These are phyloP conservation scores for Otus sunia DNA, from an alignment of 2,113 vertebrate genomes.

Conservation along the genomic window DNA sequence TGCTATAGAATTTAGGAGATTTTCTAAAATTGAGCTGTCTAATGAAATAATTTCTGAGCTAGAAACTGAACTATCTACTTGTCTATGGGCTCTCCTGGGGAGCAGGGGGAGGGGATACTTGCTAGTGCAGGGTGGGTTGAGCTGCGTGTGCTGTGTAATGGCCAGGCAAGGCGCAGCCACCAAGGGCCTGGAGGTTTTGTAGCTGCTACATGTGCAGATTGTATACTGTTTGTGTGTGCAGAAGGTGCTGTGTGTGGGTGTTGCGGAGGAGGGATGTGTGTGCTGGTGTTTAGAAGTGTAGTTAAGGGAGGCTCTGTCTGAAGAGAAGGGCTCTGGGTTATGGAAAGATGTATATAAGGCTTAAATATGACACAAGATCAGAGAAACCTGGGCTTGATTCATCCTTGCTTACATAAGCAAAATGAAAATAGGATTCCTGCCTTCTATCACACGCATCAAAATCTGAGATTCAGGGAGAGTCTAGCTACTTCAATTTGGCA, in stretches of 20 bases:
- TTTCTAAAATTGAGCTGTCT: neutral
- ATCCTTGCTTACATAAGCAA: neutral
- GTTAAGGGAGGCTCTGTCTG: slow-evolving; percentile 7
- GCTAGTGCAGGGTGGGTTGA: neutral
- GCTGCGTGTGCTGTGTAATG: neutral
- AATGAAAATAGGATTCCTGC: neutral
- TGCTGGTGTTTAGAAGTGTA: neutral
- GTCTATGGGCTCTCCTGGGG: neutral
- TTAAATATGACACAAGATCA: neutral
- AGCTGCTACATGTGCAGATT: neutral
- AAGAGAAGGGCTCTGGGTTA: neutral
- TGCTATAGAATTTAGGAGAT: neutral
- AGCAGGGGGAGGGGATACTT: neutral
- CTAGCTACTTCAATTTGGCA: neutral
- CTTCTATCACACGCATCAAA: neutral
- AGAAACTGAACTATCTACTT: neutral
- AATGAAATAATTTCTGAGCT: neutral
- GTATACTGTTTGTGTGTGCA: neutral
- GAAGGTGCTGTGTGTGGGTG: slow-evolving; percentile 1
- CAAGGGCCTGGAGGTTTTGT: neutral
- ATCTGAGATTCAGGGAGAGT: neutral
- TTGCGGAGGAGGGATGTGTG: slow-evolving; percentile 16
- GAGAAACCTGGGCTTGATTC: neutral
- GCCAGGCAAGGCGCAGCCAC: neutral
- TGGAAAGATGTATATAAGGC: neutral